Base-by-base conservation (phyloP, 2,888 invertebrate species). In the Caradrina kadenii region DNA sequence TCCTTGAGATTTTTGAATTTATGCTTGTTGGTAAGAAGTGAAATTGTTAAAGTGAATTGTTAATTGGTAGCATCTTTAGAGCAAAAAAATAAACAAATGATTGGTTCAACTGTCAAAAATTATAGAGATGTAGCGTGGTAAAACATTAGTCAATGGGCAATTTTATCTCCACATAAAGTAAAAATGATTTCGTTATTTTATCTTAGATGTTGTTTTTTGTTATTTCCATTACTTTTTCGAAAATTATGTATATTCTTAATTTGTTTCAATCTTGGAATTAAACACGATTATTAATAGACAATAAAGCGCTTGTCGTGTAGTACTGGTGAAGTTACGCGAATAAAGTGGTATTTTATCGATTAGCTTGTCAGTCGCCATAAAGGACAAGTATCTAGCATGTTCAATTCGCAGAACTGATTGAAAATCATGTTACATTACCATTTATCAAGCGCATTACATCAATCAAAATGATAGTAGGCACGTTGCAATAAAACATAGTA, bases 401-500 rank as follows among this genome's bases (percentile, higher is more conserved):
- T 22, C 15, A 10, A 6, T 80, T 62, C 64, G 19, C 35, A 59
- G 54, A 63, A 59, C 39, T 81, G 19, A 76, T 26, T 35, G 19
- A 76, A 63, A 58, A 31, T 62, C 50, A 64, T 69, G 54, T 62
- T 45, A 10, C 60, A 48, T 13, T 21, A 35, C 17, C 13, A 60
- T 56, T 59, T 53, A 77, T 70, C 54, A 59, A 76, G 59, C 26
- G 39, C 68, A 79, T 65, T 42, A 31, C 56, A 80, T 81, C 59
- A 69, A 75, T 74, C 79, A 84, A 59, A 59, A 15, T 35, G 54
- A 26, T 31, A 50, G 45, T 55, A 54, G 39, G 39, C 13, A 55
- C 45, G 45, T 54, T 68, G 64, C 65, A 68, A 69, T 84, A 69
- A 81, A 84, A 74, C 69, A 79, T 75, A 71, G 48, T 71, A 79